Evolutionary conservation across 2,797 vertebrate species (phyloP).

Genomic region (Labroides dimidiatus): DNA sequence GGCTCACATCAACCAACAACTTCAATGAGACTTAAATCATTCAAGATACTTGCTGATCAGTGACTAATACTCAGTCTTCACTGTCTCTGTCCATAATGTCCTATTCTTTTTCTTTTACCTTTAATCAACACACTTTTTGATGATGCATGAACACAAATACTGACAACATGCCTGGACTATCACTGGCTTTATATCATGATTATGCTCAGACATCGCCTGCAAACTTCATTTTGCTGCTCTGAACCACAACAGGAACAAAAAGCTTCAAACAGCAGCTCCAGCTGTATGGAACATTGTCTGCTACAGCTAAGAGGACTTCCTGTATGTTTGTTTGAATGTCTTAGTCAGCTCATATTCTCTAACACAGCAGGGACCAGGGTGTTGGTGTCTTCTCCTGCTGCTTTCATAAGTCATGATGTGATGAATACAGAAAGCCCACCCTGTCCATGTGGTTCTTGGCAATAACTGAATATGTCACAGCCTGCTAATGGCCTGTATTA

Average conservation of each 20-base stretch:
- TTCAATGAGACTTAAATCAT: neutral
- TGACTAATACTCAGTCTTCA: neutral
- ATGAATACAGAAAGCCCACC: conserved; percentile 64
- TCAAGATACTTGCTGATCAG: neutral
- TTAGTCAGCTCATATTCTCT: neutral
- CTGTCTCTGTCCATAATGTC: neutral
- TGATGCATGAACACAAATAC: neutral
- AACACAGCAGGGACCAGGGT: too few relatives aligned
- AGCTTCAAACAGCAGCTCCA: too few relatives aligned
- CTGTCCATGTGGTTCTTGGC: conserved; percentile 13
- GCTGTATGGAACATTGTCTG: too few relatives aligned
- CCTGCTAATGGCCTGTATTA: conserved; percentile 80
- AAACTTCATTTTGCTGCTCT: neutral
- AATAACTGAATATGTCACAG: conserved; percentile 81
- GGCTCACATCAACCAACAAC: neutral
- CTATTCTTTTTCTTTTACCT: too few relatives aligned
- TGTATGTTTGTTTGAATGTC: neutral
- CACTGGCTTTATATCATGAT: neutral
- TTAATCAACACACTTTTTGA: neutral
- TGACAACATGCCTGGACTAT: neutral
- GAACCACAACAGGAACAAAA: neutral
- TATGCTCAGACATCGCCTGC: neutral
- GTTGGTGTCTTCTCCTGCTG: conserved; percentile 35
- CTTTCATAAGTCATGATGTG: conserved; percentile 39
- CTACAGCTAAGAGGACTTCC: neutral